Evolutionary conservation across 2,797 vertebrate genomes (phyloP), one percentile per base, ranked within the genome.

Genomic region (Cygnus olor): DNA sequence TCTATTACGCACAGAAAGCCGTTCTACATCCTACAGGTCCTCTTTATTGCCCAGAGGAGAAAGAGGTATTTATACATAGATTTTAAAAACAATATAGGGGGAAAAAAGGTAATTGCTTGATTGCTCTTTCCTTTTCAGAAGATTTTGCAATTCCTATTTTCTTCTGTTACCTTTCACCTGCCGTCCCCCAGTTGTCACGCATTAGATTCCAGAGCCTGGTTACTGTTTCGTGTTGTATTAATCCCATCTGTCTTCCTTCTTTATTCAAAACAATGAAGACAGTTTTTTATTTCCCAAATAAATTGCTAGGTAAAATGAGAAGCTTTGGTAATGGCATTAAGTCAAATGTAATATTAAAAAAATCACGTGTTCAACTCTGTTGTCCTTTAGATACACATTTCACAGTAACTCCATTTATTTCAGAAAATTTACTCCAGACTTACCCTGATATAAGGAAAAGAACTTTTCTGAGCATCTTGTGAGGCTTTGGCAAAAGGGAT

Each of bases 1-100:
- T 99, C 97, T 99, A 99, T 97, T 99, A 99, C 21, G 99, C 99
- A 53, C 99, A 99, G 96, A 99, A 99, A 96, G 99, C 99, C 36
- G 99, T 99, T 76, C 98, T 99, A 49, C 99, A 99, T 97, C 99
- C 99, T 65, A 99, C 99, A 53, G 99, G 99, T 21, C 99, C 99
- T 19, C 98, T 99, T 65, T 99, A 99, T 97, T 99, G 99, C 96
- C 99, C 99, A 44, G 99, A 99, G 92, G 98, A 98, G 95, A 99
- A 99, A 97, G 98, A 99, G 97, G 99, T 99, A 98, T 97, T 88
- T 94, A 77, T 58, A 58, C 19, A n/a, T 66, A 60, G 32, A 57
- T 87, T 73, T 42, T 85, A 49, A 79, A 36, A 88, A 57, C 42
- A 81, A 30, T 21, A 4, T 6, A 11, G 13, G 20, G 47, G 40